A percentile compares a stretch with the other conserved stretches of the same genome.
Conservation (phyloP, 2,113 vertebrate genomes). For the Solea solea region DNA sequence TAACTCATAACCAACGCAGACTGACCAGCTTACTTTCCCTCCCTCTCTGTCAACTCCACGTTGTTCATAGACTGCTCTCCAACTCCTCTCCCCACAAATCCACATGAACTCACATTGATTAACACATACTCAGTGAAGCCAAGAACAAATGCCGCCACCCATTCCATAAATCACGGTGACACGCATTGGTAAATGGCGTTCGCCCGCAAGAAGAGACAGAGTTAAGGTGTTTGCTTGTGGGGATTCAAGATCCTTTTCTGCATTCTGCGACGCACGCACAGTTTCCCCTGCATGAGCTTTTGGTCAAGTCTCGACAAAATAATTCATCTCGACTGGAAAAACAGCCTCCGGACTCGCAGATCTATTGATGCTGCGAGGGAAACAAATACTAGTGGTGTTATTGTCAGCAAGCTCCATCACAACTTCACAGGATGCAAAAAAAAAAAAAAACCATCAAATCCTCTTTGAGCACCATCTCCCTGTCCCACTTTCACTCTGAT, state of each 20-base stretch:
- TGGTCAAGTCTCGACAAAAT: conserved; percentile 34
- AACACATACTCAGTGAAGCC: conserved; percentile 20
- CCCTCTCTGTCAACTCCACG: conserved; percentile 3
- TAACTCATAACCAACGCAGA: conserved; percentile 43
- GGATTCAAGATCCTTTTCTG: conserved; percentile 23
- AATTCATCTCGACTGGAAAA: conserved; percentile 35
- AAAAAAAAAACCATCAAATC: neutral
- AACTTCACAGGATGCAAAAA: conserved; percentile 47
- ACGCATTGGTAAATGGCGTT: conserved; percentile 32
- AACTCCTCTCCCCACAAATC: conserved; percentile 33
- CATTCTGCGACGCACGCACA: conserved; percentile 21
- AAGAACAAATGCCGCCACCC: conserved; percentile 40
- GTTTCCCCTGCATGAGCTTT: conserved; percentile 19
- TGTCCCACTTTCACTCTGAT: conserved; percentile 45
- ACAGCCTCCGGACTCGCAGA: conserved; percentile 8
- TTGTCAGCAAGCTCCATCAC: conserved; percentile 39
- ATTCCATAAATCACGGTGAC: conserved; percentile 49
- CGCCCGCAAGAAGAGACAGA: conserved; percentile 23
- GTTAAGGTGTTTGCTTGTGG: conserved; percentile 30
- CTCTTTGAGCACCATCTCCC: conserved; percentile 29
- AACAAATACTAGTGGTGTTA: conserved; percentile 40
- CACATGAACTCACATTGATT: conserved; percentile 36
- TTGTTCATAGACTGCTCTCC: conserved; percentile 33
- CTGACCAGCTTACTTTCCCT: conserved; percentile 3
- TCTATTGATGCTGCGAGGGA: conserved; percentile 18